Conservation (phyloP, 2,113 vertebrate genomes). For the Rhinichthys klamathensis region DNA sequence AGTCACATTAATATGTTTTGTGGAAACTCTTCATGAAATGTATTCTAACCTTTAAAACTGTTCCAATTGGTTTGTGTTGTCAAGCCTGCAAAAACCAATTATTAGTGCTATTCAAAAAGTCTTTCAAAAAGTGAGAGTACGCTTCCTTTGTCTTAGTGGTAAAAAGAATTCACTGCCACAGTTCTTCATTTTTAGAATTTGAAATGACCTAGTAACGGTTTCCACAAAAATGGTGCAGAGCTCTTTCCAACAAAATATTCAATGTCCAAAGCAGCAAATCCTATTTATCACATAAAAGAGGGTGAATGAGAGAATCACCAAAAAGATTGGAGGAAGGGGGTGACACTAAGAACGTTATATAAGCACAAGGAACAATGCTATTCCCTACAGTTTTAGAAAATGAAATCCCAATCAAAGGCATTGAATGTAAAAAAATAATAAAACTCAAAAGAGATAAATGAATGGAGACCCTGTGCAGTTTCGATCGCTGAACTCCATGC, state of each 20-base stretch:
- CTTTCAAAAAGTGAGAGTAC: not conserved
- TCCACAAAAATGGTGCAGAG: slow-evolving; percentile 63
- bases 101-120: not conserved
- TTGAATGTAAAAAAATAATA: slow-evolving; percentile 5
- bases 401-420: slow-evolving; percentile 38
- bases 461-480: slow-evolving; percentile 7
- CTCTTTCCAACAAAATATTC: slow-evolving; percentile 22
- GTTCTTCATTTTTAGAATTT: slow-evolving; percentile 28
- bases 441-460: slow-evolving; percentile 14
- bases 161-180: slow-evolving; percentile 26
- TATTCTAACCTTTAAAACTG: not conserved
- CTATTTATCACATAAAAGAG: slow-evolving; percentile 79
- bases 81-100: not conserved
- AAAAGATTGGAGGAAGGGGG: slow-evolving; percentile 58
- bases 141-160: not conserved
- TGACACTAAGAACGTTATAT: slow-evolving; percentile 65
- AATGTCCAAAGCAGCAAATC: slow-evolving; percentile 69
- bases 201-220: slow-evolving; percentile 38
- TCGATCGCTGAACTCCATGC: slow-evolving; percentile 11
- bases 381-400: slow-evolving; percentile 4
- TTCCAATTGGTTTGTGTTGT: not conserved
- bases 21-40: not conserved
- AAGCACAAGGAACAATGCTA: slow-evolving; percentile 62
- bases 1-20: not conserved
- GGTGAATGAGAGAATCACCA: slow-evolving; percentile 58